Percentiles rank a stretch among this genome's conserved stretches.
These are phyloP conservation scores for Drosophila kuntzei DNA, from an alignment of 2,888 invertebrate genomes.

Conservation along the genomic window DNA sequence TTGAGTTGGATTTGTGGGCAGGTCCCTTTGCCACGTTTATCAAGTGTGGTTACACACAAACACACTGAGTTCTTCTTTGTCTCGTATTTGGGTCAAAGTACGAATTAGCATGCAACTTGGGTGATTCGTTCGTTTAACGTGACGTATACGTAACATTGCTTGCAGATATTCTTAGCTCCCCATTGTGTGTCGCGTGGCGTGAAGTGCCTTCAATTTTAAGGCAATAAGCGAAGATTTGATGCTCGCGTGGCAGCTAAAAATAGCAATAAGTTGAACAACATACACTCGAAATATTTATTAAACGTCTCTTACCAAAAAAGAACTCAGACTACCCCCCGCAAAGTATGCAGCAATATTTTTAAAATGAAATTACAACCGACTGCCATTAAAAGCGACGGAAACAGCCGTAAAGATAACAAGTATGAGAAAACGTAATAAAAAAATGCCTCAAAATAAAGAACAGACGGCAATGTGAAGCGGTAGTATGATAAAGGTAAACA, in stretches of 20 bases:
- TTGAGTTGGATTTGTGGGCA: constrained; percentile 35
- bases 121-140: constrained; percentile 18
- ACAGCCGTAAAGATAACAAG: constrained; percentile 67
- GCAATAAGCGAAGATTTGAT: constrained; percentile 60
- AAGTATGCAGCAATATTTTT: constrained; percentile 30
- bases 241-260: constrained; percentile 57
- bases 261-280: constrained; percentile 37
- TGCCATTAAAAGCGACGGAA: constrained; percentile 70
- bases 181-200: constrained; percentile 38
- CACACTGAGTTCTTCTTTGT: constrained; percentile 8
- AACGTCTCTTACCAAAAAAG: constrained; percentile 23
- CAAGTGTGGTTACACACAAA: constrained; percentile 23
- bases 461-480: background rate
- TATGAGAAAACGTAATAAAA: constrained; percentile 39
- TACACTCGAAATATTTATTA: constrained; percentile 63
- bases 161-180: background rate
- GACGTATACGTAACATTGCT: constrained; percentile 39
- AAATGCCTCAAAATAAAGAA: constrained; percentile 17
- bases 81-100: constrained; percentile 70
- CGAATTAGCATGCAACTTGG: constrained; percentile 68
- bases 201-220: constrained; percentile 51
- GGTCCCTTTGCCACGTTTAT: constrained; percentile 25
- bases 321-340: background rate
- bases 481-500: constrained; percentile 68
- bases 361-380: constrained; percentile 71